A percentile compares a stretch with the other conserved stretches of the same genome.
phyloP scores from a whole-genome alignment of 2,113 vertebrate species.

The Nycticorax nycticorax region DNA sequence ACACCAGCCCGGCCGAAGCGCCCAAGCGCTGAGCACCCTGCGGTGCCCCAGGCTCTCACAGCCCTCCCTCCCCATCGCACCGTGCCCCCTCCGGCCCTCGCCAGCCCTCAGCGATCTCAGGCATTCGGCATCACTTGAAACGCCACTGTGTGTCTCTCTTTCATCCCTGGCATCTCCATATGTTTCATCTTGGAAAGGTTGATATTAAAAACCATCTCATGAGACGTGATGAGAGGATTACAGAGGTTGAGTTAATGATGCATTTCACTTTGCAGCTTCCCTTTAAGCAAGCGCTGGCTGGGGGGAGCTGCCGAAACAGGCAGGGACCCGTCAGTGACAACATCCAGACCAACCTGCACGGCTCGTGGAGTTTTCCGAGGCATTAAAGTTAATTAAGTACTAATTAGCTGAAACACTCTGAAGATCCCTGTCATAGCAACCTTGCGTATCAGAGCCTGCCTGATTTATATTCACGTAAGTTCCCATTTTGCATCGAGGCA shows the following conservation, averaged over 20 bases:
- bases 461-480: background rate
- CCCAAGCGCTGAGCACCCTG: background rate
- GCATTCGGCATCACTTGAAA: background rate
- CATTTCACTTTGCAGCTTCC: background rate
- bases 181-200: background rate
- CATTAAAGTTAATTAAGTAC: constrained; percentile 1
- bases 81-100: fast-evolving
- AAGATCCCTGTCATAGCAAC: background rate
- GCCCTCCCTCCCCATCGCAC: background rate
- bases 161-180: background rate
- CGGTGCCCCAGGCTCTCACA: background rate
- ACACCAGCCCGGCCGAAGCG: background rate
- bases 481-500: background rate
- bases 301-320: background rate
- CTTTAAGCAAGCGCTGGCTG: background rate
- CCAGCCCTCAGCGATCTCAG: background rate
- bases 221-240: background rate
- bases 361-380: background rate
- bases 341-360: background rate
- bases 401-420: constrained; percentile 26
- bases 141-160: background rate
- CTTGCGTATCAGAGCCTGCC: background rate
- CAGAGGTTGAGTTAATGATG: background rate
- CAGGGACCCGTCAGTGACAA: background rate
- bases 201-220: background rate